These are phyloP conservation scores for Taurulus bubalis DNA, from an alignment of 2,113 vertebrate species.

Conservation along the genomic window DNA sequence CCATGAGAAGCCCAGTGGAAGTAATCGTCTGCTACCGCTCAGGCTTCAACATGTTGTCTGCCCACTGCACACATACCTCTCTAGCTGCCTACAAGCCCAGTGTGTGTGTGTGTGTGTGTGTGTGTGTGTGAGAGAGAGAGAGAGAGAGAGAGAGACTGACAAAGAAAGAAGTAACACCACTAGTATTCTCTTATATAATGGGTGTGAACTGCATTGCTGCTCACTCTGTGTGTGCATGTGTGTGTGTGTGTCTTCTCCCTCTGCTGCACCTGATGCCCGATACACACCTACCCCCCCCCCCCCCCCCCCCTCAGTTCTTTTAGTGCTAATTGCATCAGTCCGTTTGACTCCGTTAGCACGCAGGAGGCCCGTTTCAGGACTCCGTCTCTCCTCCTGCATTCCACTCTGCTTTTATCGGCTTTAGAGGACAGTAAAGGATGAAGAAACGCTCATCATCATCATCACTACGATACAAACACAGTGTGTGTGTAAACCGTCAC, in stretches of 20 bases:
- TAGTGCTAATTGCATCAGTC: slow-evolving; percentile 32
- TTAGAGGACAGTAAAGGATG: neutral
- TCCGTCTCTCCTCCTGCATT: neutral
- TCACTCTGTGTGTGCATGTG: neutral
- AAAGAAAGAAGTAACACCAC: slow-evolving; percentile 30
- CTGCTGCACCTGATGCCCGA: slow-evolving; percentile 39
- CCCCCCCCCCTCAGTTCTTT: neutral
- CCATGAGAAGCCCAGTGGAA: slow-evolving; percentile 76
- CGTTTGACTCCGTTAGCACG: slow-evolving; percentile 33
- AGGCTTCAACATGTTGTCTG: slow-evolving; percentile 76
- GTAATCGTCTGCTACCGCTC: slow-evolving; percentile 77
- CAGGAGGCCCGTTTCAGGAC: neutral
- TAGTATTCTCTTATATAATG: slow-evolving; percentile 46
- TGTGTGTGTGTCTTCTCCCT: neutral
- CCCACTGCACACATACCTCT: slow-evolving; percentile 72
- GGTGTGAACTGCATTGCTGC: slow-evolving; percentile 8
- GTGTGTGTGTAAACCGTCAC: neutral
- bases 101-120: slow-evolving; percentile 12
- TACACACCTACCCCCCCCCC: neutral
- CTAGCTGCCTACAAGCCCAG: slow-evolving; percentile 51
- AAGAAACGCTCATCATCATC: neutral
- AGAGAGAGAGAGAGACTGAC: neutral
- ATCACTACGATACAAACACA: neutral
- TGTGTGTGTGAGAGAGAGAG: neutral
- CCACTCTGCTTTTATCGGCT: neutral